phyloP scores from a whole-genome alignment of 2,888 invertebrate genomes.

The Synanthedon formicaeformis region DNA sequence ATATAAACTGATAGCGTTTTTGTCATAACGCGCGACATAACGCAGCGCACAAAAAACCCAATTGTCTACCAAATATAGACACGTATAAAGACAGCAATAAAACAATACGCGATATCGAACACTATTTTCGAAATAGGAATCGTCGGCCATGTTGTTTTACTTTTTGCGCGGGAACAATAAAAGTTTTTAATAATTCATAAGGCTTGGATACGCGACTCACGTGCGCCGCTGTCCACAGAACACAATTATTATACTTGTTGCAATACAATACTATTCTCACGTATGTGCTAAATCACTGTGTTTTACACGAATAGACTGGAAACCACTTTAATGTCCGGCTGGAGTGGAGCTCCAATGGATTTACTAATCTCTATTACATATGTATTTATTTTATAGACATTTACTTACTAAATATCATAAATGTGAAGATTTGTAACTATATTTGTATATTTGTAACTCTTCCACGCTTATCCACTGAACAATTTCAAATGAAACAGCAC shows the following conservation, averaged over 20 bases:
- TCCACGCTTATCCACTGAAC: too few relatives aligned
- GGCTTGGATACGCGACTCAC: conserved; percentile 11
- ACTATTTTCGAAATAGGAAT: conserved; percentile 63
- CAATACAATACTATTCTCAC: conserved; percentile 61
- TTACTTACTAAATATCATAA: too few relatives aligned
- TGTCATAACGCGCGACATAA: not conserved
- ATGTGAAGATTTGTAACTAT: too few relatives aligned
- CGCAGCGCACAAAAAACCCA: conserved; percentile 21
- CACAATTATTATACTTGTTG: conserved; percentile 39
- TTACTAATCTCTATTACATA: too few relatives aligned
- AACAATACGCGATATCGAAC: conserved; percentile 31
- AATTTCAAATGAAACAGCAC: too few relatives aligned
- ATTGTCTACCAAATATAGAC: conserved; percentile 54
- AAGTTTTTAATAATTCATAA: conserved; percentile 66
- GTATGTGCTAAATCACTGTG: conserved; percentile 51
- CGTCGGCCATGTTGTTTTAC: conserved; percentile 36
- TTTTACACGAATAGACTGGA: conserved; percentile 24
- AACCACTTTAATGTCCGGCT: not conserved
- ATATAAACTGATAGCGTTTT: not conserved
- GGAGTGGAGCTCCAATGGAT: too few relatives aligned
- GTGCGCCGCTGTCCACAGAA: conserved; percentile 16
- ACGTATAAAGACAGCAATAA: conserved; percentile 51
- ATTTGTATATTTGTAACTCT: too few relatives aligned
- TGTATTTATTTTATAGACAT: too few relatives aligned
- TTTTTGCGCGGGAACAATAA: conserved; percentile 60